Evolutionary conservation across 2,113 vertebrate species (phyloP).

Genomic region (Notarius quadriscutis): DNA sequence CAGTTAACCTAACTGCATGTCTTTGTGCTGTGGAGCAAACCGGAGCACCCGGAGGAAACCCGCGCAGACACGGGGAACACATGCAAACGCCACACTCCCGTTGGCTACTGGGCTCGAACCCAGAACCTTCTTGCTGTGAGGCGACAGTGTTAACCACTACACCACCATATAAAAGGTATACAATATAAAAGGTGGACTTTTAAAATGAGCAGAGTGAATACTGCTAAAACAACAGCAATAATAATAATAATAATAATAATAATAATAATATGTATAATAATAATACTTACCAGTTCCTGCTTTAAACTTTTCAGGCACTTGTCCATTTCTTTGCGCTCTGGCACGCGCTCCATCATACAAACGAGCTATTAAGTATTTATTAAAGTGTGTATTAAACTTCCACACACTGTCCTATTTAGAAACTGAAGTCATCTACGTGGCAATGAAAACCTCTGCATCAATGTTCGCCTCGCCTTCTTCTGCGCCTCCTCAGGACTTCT

Average conservation of each 20-base stretch:
- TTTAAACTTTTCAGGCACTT: slow-evolving; percentile 52
- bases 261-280: not conserved
- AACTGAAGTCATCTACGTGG: not conserved
- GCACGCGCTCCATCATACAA: slow-evolving; percentile 18
- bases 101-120: too few species aligned
- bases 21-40: too few species aligned
- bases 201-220: not conserved
- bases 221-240: not conserved
- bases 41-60: too few species aligned
- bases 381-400: not conserved
- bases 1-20: too few species aligned
- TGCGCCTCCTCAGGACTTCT: not conserved
- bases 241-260: not conserved
- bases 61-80: too few species aligned
- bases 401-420: not conserved
- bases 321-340: slow-evolving; percentile 48
- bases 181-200: not conserved
- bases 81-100: too few species aligned
- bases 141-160: too few species aligned
- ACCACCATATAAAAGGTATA: too few species aligned
- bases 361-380: not conserved
- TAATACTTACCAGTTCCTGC: slow-evolving; percentile 54
- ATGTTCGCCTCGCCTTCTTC: not conserved
- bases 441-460: not conserved
- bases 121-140: too few species aligned